phyloP scores from a whole-genome alignment of 2,888 invertebrate genomes.

The Campoletis raptor region DNA sequence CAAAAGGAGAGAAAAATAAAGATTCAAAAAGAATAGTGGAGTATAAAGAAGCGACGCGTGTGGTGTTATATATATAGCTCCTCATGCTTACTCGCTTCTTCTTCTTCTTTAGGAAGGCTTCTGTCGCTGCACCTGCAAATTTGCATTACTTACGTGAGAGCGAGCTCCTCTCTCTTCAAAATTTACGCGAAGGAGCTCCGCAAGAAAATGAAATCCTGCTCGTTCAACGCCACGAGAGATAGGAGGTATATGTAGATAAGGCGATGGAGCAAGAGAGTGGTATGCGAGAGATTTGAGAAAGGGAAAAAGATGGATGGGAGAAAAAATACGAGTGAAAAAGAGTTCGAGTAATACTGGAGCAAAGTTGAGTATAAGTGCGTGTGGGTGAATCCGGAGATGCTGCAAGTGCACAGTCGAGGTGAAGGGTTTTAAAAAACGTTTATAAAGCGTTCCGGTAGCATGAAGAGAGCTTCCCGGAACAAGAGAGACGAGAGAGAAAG shows the following conservation, averaged over 20 bases:
- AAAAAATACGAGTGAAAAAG: slow-evolving; percentile 65
- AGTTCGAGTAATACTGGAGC: slow-evolving; percentile 58
- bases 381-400: slow-evolving; percentile 60
- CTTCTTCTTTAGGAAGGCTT: slow-evolving; percentile 26
- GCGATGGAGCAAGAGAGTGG: slow-evolving; percentile 43
- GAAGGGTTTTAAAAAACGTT: slow-evolving; percentile 67
- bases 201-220: slow-evolving; percentile 70
- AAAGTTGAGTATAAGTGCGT: slow-evolving; percentile 56
- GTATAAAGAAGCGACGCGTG: slow-evolving; percentile 12
- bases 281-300: slow-evolving; percentile 35
- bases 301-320: slow-evolving; percentile 53
- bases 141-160: slow-evolving; percentile 69
- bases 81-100: slow-evolving; percentile 5
- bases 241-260: slow-evolving; percentile 26
- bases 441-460: slow-evolving; percentile 65
- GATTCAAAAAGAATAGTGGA: slow-evolving; percentile 8
- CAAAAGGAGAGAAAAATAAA: not conserved
- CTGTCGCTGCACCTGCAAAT: slow-evolving; percentile 69
- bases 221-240: slow-evolving; percentile 30
- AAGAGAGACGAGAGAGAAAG: not conserved
- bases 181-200: slow-evolving; percentile 68
- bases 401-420: slow-evolving; percentile 55
- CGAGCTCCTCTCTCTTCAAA: slow-evolving; percentile 47
- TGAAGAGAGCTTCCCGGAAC: slow-evolving; percentile 53
- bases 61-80: not conserved